Evolutionary conservation across 2,797 vertebrate species (phyloP).

Genomic region (Manis javanica): DNA sequence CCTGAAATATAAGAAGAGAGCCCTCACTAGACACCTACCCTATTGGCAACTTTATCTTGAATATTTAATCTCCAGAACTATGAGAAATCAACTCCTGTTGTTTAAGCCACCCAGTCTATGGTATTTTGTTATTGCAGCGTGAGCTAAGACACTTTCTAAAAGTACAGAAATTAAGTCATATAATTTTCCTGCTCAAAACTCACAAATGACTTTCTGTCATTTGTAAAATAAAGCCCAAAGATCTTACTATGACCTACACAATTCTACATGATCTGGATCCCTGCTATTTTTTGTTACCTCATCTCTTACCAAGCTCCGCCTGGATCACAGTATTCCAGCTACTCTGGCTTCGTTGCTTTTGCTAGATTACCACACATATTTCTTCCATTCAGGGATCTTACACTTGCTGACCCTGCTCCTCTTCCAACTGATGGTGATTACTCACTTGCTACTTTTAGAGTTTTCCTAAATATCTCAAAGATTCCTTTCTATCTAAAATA

Average conservation of each 20-base stretch:
- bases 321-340: neutral
- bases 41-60: neutral
- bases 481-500: neutral
- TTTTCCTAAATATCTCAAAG: neutral
- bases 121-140: neutral
- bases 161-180: neutral
- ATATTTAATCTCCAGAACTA: neutral
- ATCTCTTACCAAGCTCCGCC: neutral
- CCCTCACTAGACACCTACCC: neutral
- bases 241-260: neutral
- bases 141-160: neutral
- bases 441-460: neutral
- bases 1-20: neutral
- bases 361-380: neutral
- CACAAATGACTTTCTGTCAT: neutral
- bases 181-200: neutral
- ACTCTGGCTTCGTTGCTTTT: neutral
- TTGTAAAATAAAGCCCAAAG: neutral
- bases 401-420: neutral
- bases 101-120: neutral
- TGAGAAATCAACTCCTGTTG: neutral
- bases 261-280: neutral
- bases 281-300: neutral
- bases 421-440: neutral
- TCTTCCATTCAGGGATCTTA: neutral